These are phyloP conservation scores for Parauchenoglanis ngamensis DNA, from an alignment of 2,797 vertebrate species.

Conservation along the genomic window DNA sequence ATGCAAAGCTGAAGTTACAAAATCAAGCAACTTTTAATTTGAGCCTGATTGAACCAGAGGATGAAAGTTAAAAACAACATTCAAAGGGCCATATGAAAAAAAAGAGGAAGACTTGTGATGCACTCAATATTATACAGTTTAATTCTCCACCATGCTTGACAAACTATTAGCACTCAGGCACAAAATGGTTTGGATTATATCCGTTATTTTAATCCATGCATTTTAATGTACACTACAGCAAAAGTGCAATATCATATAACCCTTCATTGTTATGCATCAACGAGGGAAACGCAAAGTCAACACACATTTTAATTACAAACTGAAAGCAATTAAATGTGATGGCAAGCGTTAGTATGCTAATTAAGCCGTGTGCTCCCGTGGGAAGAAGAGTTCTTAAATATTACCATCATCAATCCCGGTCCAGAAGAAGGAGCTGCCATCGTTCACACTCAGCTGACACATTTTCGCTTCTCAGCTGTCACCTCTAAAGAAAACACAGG, in stretches of 20 bases:
- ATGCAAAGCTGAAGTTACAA: conserved; percentile 26
- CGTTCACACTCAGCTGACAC: conserved; percentile 62
- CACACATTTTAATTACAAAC: conserved; percentile 81
- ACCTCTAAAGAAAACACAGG: conserved; percentile 68
- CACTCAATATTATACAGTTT: conserved; percentile 49
- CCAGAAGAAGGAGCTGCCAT: conserved; percentile 68
- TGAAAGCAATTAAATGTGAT: conserved; percentile 79
- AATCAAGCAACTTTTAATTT: conserved; percentile 46
- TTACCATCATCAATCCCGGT: conserved; percentile 69
- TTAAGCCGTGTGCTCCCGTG: conserved; percentile 74
- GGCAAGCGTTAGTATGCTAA: conserved; percentile 76
- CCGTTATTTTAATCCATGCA: conserved; percentile 61
- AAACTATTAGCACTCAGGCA: conserved; percentile 52
- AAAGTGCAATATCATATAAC: conserved; percentile 79
- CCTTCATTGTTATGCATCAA: conserved; percentile 82
- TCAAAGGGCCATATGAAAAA: conserved; percentile 3
- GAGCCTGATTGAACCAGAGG: conserved; percentile 22
- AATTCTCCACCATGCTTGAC: conserved; percentile 52
- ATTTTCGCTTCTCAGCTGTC: conserved; percentile 68
- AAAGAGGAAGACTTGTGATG: conserved; percentile 38
- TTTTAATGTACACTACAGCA: conserved; percentile 72
- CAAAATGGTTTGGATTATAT: conserved; percentile 59
- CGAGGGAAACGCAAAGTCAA: conserved; percentile 80
- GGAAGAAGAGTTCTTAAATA: conserved; percentile 76
- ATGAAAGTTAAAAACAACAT: conserved; percentile 36